Percentiles rank a stretch among this genome's conserved stretches.
Conservation (phyloP, 2,888 invertebrate species). For the Anorthoa munda region DNA sequence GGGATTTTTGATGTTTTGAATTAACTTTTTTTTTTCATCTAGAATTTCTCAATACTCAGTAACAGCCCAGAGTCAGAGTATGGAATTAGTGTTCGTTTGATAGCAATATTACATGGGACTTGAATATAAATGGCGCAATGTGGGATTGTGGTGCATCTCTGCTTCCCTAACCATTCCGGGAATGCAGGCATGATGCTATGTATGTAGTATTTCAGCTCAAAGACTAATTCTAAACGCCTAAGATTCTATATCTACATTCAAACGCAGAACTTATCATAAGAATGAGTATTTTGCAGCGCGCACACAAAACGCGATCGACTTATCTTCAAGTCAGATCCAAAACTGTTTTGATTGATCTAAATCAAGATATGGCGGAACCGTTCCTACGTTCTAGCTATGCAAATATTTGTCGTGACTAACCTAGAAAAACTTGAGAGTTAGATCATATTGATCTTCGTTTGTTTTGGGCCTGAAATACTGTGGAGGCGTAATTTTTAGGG, state of each 20-base stretch:
- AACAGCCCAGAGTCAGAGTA: too few species aligned
- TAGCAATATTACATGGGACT: too few species aligned
- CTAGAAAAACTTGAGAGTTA: slow-evolving; percentile 29
- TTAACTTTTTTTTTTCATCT: too few species aligned
- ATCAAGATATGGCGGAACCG: slow-evolving; percentile 53
- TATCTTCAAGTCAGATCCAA: slow-evolving; percentile 58
- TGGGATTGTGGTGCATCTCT: too few species aligned
- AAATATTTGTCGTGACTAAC: slow-evolving; percentile 43
- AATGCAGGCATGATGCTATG: too few species aligned
- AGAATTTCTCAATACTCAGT: too few species aligned
- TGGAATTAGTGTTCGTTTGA: too few species aligned
- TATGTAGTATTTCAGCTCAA: neutral
- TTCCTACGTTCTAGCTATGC: slow-evolving; percentile 42
- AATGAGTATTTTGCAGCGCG: slow-evolving; percentile 14
- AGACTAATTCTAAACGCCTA: neutral
- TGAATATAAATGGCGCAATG: too few species aligned
- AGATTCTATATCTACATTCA: neutral
- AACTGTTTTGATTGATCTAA: slow-evolving; percentile 57
- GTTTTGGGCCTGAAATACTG: slow-evolving; percentile 13
- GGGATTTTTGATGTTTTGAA: too few species aligned
- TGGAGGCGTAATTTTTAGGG: neutral
- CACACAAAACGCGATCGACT: slow-evolving; percentile 18
- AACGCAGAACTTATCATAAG: neutral
- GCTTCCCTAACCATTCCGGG: too few species aligned
- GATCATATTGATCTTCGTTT: slow-evolving; percentile 17